Evolutionary conservation across 2,888 invertebrate genomes (phyloP), one percentile per base, ranked within the genome.

Genomic region (Heteromyza rotundicornis): DNA sequence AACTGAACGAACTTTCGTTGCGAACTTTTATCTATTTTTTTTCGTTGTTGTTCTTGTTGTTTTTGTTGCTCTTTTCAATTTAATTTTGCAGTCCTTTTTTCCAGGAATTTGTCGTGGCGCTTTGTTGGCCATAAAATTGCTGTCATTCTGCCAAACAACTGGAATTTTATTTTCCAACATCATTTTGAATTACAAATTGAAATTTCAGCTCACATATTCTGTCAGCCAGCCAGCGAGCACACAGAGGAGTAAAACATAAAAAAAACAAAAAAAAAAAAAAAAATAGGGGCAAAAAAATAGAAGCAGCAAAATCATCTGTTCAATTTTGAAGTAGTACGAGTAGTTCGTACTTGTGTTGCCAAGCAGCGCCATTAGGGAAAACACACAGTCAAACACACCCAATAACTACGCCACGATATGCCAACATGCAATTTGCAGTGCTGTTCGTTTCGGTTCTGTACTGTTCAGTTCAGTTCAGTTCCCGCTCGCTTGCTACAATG

Each of bases 61-160:
- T 17, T 52, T 52, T 54, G 20, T 19, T 40, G 50, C 50, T 56
- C 35, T 40, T 54, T 40, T 49, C 56, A 56, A 56, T 65, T 57
- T 53, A 60, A 63, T 59, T 57, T 56, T 47, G 47, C 40, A 60
- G 47, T 60, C 58, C 64, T 60, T 59, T 64, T n/a, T 53, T 63
- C 52, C 53, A 63, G 54, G 63, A 64, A 63, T 55, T 63, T 36
- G 57, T 62, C 27, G 55, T 63, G 57, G 36, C 52, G 49, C 36
- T 53, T 35, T 50, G 23, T 49, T 51, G 16, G 12, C 19, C 22
- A 20, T 53, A 50, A 53, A 22, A 17, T 51, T 23, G 49, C 49
- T 57, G 57, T 62, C 53, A 62, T 35, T n/a, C 53, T 57, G 57
- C 61, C 61, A 62, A n/a, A 57, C 53, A 54, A 57, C 44, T 17